Percentiles rank a stretch among this genome's conserved stretches.
Conservation (phyloP, 2,113 vertebrate species). For the Stercorarius parasiticus region DNA sequence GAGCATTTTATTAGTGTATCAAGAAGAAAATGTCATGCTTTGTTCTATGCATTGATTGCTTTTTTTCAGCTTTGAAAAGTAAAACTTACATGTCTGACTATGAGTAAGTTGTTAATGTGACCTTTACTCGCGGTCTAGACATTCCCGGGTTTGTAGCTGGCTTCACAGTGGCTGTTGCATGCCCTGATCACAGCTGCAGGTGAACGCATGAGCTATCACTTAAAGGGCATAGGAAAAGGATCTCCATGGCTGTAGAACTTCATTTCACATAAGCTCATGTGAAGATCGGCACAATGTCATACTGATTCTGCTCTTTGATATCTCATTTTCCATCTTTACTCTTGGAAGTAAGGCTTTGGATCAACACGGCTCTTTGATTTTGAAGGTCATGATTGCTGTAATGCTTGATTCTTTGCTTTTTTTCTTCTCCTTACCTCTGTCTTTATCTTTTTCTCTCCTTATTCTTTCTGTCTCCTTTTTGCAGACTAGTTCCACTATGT, state of each 20-base stretch:
- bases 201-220: background rate
- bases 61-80: slow-evolving; percentile 1
- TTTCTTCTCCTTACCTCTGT: slow-evolving; percentile 1
- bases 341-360: background rate
- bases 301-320: background rate
- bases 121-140: background rate
- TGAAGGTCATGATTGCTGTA: background rate
- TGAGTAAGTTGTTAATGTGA: background rate
- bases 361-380: background rate
- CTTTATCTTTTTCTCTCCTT: slow-evolving; percentile 53
- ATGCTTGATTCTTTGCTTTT: background rate
- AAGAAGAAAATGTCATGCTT: slow-evolving; percentile 25
- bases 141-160: background rate
- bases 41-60: background rate
- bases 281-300: background rate
- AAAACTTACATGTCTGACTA: background rate
- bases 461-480: slow-evolving; percentile 63
- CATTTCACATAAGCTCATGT: background rate
- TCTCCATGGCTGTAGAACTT: background rate
- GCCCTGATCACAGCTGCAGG: background rate
- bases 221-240: background rate
- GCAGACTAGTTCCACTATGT: slow-evolving; percentile 87
- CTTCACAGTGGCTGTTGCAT: fast-evolving
- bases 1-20: slow-evolving; percentile 36
- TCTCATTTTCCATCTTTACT: background rate